These are phyloP conservation scores for Atrichornis clamosus DNA, from an alignment of 2,113 vertebrate species.

Conservation along the genomic window DNA sequence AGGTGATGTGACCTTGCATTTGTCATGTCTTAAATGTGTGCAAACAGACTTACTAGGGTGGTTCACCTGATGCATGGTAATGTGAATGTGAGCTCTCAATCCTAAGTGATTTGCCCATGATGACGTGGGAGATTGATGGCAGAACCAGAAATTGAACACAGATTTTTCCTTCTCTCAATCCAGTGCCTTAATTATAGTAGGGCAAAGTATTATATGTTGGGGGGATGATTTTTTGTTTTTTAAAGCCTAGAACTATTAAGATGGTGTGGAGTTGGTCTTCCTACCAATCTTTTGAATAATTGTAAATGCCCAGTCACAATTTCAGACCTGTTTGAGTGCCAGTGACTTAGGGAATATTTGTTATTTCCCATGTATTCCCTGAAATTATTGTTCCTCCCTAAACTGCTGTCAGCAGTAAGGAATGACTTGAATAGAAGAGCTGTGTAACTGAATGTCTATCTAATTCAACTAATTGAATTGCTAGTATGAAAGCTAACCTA, in stretches of 20 bases:
- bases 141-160: conserved; percentile 65
- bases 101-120: neutral
- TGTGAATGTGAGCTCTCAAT: neutral
- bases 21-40: neutral
- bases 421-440: conserved; percentile 66
- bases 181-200: conserved; percentile 61
- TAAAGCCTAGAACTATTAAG: conserved; percentile 28
- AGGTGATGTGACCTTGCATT: neutral
- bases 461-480: conserved; percentile 60
- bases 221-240: neutral
- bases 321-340: conserved; percentile 55
- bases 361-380: conserved; percentile 42
- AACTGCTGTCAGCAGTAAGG: conserved; percentile 43
- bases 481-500: conserved; percentile 66
- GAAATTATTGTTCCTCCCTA: conserved; percentile 51
- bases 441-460: conserved; percentile 64
- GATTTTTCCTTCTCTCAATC: conserved; percentile 67
- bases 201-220: conserved; percentile 31
- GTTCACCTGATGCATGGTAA: neutral
- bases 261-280: conserved; percentile 50
- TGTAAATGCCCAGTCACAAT: conserved; percentile 46
- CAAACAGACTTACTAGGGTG: neutral
- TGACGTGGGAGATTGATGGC: conserved; percentile 26
- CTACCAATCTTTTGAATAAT: conserved; percentile 27
- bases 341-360: conserved; percentile 61